Base-by-base conservation (phyloP, 1,140 invertebrate genomes). In the Pogonus chalceus region DNA sequence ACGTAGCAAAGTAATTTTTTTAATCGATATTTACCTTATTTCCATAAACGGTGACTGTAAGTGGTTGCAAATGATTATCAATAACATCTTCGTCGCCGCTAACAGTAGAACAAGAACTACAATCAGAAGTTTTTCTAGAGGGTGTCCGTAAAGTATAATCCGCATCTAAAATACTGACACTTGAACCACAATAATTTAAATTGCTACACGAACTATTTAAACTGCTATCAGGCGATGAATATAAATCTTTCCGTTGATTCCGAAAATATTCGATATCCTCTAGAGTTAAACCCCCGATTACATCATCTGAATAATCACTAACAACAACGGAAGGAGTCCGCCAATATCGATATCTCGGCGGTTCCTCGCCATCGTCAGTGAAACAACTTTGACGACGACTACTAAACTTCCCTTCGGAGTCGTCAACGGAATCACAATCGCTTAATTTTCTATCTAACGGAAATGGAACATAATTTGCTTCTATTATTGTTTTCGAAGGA, bases 321-420 rank as follows among this genome's bases (percentile, higher is more conserved):
- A 90, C 84, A 2, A 90, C 86, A 16, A 90, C 87, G 18, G 85
- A 88, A 0, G 88, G 87, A 0, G 87, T 88, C 23, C 87, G 68
- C 63, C 85, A 84, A 60, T 79, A 84, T 1, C 84, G 73, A 53
- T 65, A 69, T 2, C 62, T 56, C 16, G 61, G 53, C 0, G 65
- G 65, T 24, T 70, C 74, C 2, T 69, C 68, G 21, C 66, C 67
- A 49, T 70, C 66, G 37, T 75, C 75, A n/a, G 65, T 74, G 3
- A 71, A 66, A 53, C 75, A 76, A 56, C 70, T 72, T 49, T 75
- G 70, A 0, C 66, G 62, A 12, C 68, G 62, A 39, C 74, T 74
- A 2, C 68, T 67, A 35, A 60, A 53, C 12, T 57, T 64, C 4
- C 57, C 51, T 31, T 63, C 56, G 39, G 43, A 55, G 60, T 53